Conservation (phyloP, 2,113 vertebrate genomes). For the Ctenomys sociabilis region DNA sequence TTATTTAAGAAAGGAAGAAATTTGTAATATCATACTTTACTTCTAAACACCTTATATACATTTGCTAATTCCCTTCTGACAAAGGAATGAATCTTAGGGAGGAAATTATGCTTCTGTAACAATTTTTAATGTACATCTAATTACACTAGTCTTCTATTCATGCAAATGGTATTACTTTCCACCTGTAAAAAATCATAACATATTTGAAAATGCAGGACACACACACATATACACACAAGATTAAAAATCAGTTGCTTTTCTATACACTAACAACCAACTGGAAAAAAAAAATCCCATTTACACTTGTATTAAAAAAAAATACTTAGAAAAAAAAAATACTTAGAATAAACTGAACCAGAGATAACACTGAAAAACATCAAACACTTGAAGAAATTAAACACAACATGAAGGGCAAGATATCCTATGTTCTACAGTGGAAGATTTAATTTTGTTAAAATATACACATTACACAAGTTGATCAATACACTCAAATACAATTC, state of each 20-base stretch:
- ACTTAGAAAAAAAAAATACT: background rate
- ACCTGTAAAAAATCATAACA: background rate
- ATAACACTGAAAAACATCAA: background rate
- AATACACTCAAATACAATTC: background rate
- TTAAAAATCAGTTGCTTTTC: background rate
- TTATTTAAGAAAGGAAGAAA: background rate
- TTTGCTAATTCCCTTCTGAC: background rate
- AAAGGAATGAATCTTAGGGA: constrained; percentile 14
- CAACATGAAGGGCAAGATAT: background rate
- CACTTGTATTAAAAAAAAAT: background rate
- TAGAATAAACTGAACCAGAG: background rate
- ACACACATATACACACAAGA: background rate
- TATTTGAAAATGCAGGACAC: background rate
- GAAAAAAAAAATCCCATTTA: constrained; percentile 5
- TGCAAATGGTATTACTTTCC: constrained; percentile 5
- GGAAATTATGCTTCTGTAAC: background rate
- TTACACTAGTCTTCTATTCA: background rate
- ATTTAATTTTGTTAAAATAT: background rate
- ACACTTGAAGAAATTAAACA: background rate
- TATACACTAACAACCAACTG: background rate
- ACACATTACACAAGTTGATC: background rate
- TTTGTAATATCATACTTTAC: background rate
- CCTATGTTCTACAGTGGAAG: background rate
- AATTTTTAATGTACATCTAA: constrained; percentile 1
- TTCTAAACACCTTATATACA: background rate